Base-by-base conservation (phyloP, 2,797 vertebrate species). In the Manis javanica region DNA sequence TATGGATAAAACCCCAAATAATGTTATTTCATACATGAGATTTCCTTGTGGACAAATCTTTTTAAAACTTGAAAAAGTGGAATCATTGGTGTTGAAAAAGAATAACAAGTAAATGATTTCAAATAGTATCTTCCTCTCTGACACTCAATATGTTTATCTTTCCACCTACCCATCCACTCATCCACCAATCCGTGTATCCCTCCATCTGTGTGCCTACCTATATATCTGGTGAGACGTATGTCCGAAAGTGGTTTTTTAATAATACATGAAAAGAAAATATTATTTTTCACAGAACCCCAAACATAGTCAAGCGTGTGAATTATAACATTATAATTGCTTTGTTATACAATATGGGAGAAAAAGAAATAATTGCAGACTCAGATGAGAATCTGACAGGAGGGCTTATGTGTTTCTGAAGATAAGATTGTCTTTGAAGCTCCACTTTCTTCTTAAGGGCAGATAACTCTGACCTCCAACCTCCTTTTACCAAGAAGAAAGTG, bases 401-500 rank as follows among this genome's bases (percentile, higher is more conserved):
- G 66, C 29, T 77, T 74, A 31, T 3, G 18, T 39, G 21, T 72
- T 85, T 94, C 74, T 82, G n/a, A 94, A 93, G 71, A 81, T 69
- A 85, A 88, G 87, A 71, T 8, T 34, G 26, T 59, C 81, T 93
- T 91, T 96, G 92, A 93, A 94, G 93, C 79, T 61, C 24, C 11
- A 13, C 69, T 91, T 96, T 49, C 72, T 93, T 87, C 71, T 94
- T n/a, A 55, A 10, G 46, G 55, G 51, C 63, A 64, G 59, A 69
- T n/a, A 37, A 79, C 59, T 90, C 87, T 94, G 85, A 92, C 81
- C 71, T 71, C 37, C 21, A 94, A n/a, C 61, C 61, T 96, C 31
- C 2, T 91, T 90, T 91, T 83, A 69, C 46, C 10, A 81, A 83
- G 66, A 93, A 95, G 61, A 96, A 95, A 91, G 66, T 66, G 87